phyloP scores from a whole-genome alignment of 2,113 vertebrate species.

The Pachycephala philippinensis region DNA sequence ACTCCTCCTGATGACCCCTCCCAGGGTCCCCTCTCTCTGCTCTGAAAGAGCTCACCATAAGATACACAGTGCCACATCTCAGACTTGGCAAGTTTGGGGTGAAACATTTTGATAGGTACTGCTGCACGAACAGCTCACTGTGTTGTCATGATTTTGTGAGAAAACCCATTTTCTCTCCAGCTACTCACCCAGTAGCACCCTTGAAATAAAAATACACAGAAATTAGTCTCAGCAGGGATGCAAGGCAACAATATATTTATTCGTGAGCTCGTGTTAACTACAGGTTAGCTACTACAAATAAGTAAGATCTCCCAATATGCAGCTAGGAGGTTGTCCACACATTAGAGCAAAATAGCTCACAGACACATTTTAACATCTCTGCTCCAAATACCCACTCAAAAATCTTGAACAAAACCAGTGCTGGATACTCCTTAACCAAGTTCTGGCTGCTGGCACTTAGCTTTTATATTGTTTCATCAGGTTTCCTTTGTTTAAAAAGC shows the following conservation, averaged over 20 bases:
- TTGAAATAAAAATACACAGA: neutral
- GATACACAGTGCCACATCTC: neutral
- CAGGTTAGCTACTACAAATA: neutral
- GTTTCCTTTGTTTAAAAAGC: neutral
- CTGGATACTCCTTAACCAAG: neutral
- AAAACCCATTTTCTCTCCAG: neutral
- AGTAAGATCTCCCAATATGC: neutral
- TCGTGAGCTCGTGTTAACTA: neutral
- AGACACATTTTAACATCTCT: neutral
- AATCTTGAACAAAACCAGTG: neutral
- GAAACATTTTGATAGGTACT: neutral
- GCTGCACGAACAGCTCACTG: neutral
- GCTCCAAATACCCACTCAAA: neutral
- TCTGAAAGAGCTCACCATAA: neutral
- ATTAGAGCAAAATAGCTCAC: neutral
- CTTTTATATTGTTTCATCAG: neutral
- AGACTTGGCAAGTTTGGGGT: neutral
- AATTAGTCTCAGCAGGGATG: neutral
- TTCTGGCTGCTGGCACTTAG: neutral
- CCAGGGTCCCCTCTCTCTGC: neutral
- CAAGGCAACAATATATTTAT: neutral
- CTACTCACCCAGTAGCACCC: neutral
- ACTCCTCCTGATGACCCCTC: no score
- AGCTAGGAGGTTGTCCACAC: neutral
- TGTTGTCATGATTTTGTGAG: neutral